Evolutionary conservation across 2,113 vertebrate genomes (phyloP), one percentile per base, ranked within the genome.

Genomic region (Puffinus mauretanicus): DNA sequence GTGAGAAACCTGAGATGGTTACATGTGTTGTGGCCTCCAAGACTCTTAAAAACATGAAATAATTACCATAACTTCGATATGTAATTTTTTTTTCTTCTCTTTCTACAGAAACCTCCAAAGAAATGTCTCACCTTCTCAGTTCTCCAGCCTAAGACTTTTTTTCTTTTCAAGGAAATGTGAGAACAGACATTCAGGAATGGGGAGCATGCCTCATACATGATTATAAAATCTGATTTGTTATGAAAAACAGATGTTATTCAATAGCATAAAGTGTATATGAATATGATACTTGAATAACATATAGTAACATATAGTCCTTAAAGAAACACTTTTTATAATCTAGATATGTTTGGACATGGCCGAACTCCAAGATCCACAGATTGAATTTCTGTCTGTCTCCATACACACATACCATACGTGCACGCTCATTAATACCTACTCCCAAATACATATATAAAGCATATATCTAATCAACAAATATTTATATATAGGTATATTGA

Each of bases 1-100:
- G 96, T 80, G 93, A 96, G 97, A 97, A 97, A 97, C 89, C 94
- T 58, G 94, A 97, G 95, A 93, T 6, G 24, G 66, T 91, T 96
- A 95, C 84, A 97, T 26, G 51, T 93, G 96, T 88, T 93, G 79
- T 82, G 95, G 93, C 93, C 95, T 96, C 70, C 84, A 89, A 89
- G 77, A 89, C 81, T 84, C 86, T 94, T 89, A 93, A 91, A 96
- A 91, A 83, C 75, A 89, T 80, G 54, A 84, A 95, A 94, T 94
- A 94, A 95, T 95, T 91, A 83, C 78, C n/a, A 13, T 85, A 82
- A 85, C 78, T 93, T 91, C 12, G 2, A 71, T 77, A 26, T 36
- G 11, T 65, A 20, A 7, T 27, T 24, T 69, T 71, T 85, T 54
- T 21, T 38, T 1, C 27, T 90, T 58, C 32, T 69, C 58, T 78